Evolutionary conservation across 1,140 invertebrate genomes (phyloP).

Genomic region (Plutomurus gul): DNA sequence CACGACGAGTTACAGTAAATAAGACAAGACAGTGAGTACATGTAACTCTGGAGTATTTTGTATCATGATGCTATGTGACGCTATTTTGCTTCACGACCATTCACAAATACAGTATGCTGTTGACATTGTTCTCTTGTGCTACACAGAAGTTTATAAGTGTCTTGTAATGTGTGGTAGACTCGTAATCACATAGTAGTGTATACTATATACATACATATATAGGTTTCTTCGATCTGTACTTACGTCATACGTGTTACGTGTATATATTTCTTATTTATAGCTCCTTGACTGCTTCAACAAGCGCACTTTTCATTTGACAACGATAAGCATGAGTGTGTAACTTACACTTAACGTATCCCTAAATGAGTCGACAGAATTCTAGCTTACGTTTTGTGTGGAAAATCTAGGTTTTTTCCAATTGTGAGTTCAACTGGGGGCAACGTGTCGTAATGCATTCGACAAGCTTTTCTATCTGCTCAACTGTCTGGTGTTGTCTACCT

Average conservation of each 20-base stretch:
- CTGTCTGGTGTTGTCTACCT: neutral
- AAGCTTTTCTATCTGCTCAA: neutral
- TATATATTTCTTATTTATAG: neutral
- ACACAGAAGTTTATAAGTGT: no score
- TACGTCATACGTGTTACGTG: neutral
- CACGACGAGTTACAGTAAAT: slow-evolving; percentile 33
- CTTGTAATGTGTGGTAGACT: no score
- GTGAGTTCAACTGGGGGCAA: slow-evolving; percentile 24
- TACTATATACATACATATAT: no score
- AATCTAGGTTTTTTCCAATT: slow-evolving; percentile 30
- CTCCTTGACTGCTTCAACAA: no score
- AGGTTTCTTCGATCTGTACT: neutral
- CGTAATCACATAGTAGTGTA: no score
- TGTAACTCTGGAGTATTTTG: slow-evolving; percentile 7
- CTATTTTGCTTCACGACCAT: neutral
- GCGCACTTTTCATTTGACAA: slow-evolving; percentile 17
- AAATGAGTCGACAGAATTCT: slow-evolving; percentile 39
- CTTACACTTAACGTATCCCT: slow-evolving; percentile 31
- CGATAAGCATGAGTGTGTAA: slow-evolving; percentile 16
- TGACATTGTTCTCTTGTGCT: no score
- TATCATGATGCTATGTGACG: slow-evolving; percentile 22
- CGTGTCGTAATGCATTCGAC: slow-evolving; percentile 19
- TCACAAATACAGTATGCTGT: slow-evolving; percentile 5
- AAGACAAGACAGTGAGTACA: neutral
- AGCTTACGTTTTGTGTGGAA: slow-evolving; percentile 15